Evolutionary conservation across 2,113 vertebrate species (phyloP).

Genomic region (Lynx canadensis): DNA sequence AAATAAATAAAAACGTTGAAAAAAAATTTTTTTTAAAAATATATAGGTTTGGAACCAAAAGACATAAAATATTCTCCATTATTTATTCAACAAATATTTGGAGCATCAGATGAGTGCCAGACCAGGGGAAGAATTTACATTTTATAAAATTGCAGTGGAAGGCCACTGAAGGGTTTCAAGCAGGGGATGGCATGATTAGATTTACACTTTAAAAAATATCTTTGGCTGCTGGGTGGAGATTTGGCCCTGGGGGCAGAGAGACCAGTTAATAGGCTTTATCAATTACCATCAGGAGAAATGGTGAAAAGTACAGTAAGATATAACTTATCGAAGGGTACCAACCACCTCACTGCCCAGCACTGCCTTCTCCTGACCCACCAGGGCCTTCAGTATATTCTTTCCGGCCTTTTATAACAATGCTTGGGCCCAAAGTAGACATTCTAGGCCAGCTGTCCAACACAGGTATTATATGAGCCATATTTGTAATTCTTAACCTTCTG

Average conservation of each 20-base stretch:
- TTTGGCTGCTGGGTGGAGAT: not conserved
- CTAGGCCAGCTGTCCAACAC: not conserved
- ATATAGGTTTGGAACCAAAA: not conserved
- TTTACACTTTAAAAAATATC: conserved; percentile 51
- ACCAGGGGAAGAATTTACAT: not conserved
- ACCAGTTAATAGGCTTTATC: not conserved
- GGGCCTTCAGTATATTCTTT: not conserved
- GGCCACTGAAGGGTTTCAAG: not conserved
- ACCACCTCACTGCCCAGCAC: not conserved
- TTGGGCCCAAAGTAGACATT: not conserved
- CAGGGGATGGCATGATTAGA: not conserved
- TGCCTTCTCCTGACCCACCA: not conserved
- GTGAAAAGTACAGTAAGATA: not conserved
- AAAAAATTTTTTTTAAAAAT: too few relatives aligned
- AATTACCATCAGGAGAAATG: not conserved
- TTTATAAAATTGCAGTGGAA: not conserved
- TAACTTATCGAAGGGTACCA: not conserved
- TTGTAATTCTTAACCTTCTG: not conserved
- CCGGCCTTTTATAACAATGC: not conserved
- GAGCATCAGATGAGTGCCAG: not conserved
- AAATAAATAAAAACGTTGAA: too few relatives aligned
- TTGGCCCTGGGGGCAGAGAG: not conserved
- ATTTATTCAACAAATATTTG: conserved; percentile 6
- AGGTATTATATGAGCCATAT: not conserved
- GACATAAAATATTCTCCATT: not conserved